A percentile compares a stretch with the other conserved stretches of the same genome.
phyloP scores from a whole-genome alignment of 2,888 invertebrate genomes.

The Pyrocoelia pectoralis region DNA sequence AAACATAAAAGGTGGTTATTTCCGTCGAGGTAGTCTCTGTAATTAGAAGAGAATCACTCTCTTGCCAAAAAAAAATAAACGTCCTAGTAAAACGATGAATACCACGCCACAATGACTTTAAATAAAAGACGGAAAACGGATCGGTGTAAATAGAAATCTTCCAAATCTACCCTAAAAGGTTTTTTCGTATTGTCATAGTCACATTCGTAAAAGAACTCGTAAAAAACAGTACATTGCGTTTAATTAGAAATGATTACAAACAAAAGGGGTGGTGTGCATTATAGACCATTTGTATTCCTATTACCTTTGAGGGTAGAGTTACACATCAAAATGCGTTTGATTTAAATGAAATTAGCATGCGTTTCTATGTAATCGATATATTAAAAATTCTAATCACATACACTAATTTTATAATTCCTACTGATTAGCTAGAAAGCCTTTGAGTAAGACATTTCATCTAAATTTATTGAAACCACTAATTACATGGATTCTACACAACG shows the following conservation, averaged over 20 bases:
- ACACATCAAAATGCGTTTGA: neutral
- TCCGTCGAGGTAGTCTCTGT: too few relatives aligned
- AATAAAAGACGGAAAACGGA: too few relatives aligned
- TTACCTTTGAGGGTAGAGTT: neutral
- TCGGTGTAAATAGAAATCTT: too few relatives aligned
- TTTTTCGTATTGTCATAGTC: neutral
- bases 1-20: too few relatives aligned
- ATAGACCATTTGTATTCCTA: neutral
- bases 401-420: neutral
- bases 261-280: neutral
- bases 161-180: neutral
- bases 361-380: neutral
- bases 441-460: neutral
- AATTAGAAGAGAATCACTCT: too few relatives aligned
- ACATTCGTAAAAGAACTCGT: neutral
- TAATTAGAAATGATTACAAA: conserved; percentile 1
- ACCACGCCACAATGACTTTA: too few relatives aligned
- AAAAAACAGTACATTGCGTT: neutral
- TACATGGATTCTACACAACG: conserved; percentile 9
- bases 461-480: conserved; percentile 9
- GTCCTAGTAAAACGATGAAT: too few relatives aligned
- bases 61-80: too few relatives aligned
- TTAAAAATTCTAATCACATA: too few relatives aligned
- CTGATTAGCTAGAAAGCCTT: neutral
- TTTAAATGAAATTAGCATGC: neutral